Percentiles rank a stretch among this genome's conserved stretches.
Conservation (phyloP, 2,113 vertebrate species). For the Lathamus discolor region DNA sequence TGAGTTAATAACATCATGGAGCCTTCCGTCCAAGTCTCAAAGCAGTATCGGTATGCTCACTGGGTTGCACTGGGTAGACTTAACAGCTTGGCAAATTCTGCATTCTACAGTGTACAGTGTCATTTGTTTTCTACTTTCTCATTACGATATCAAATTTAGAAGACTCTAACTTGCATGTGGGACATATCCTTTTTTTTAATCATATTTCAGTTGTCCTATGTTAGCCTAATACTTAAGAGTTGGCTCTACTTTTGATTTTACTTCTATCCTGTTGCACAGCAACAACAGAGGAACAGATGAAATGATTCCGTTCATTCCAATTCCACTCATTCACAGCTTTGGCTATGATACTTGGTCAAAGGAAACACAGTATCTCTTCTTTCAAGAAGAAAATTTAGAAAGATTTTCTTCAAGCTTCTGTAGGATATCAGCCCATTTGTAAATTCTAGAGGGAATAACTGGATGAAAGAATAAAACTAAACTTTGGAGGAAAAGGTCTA, state of each 20-base stretch:
- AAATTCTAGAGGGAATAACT: neutral
- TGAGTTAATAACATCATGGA: neutral
- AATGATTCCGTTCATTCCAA: neutral
- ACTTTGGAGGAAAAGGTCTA: neutral
- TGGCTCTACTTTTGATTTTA: neutral
- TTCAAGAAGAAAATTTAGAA: neutral
- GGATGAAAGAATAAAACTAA: neutral
- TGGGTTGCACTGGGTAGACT: neutral
- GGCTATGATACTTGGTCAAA: neutral
- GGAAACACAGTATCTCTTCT: neutral
- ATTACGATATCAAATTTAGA: neutral
- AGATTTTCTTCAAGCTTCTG: neutral
- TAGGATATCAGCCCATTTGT: neutral
- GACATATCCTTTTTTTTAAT: neutral
- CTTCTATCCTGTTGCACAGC: neutral
- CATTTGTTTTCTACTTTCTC: neutral
- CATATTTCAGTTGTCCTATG: neutral
- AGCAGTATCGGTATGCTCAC: neutral
- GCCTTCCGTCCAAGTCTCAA: neutral
- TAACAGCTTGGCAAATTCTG: neutral
- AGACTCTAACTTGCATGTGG: neutral
- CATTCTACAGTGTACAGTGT: neutral
- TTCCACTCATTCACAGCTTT: neutral
- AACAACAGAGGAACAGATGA: neutral
- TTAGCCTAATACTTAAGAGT: neutral